Evolutionary conservation across 2,113 vertebrate species (phyloP).

Genomic region (Ammospiza nelsoni): DNA sequence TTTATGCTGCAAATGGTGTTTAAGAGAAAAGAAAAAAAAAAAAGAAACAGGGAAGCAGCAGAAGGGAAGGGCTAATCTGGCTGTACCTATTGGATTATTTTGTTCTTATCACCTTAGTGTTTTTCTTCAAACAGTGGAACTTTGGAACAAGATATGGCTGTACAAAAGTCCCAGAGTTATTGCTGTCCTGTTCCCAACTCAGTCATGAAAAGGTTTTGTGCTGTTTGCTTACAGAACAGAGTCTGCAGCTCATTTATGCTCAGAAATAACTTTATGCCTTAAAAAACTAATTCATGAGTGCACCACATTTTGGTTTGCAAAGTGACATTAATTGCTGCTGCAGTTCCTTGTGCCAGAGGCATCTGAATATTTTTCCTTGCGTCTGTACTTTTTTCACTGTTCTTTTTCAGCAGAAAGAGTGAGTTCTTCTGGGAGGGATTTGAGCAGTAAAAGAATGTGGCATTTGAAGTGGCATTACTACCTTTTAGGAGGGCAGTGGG

Average conservation of each 20-base stretch:
- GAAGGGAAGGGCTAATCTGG: background rate
- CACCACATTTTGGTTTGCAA: slow-evolving; percentile 24
- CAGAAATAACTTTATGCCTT: slow-evolving; percentile 21
- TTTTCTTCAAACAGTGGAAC: rapidly evolving
- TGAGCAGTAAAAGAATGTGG: background rate
- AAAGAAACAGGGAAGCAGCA: background rate
- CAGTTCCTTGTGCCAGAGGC: slow-evolving; percentile 20
- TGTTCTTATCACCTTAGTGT: background rate
- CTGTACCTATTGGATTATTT: background rate
- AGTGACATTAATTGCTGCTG: slow-evolving; percentile 48
- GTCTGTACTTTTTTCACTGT: background rate
- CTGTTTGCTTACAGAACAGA: background rate
- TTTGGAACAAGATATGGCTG: background rate
- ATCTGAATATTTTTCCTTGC: background rate
- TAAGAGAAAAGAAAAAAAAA: background rate
- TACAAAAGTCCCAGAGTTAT: background rate
- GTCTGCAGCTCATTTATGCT: background rate
- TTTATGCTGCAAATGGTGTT: background rate
- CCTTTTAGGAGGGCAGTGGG: slow-evolving; percentile 16
- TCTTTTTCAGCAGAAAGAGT: background rate
- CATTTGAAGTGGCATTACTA: slow-evolving; percentile 10
- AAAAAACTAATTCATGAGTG: slow-evolving; percentile 6
- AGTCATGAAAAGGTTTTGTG: background rate
- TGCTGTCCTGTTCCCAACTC: background rate
- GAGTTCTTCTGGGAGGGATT: background rate